Percentiles rank a stretch among this genome's conserved stretches.
Evolutionary conservation across 2,888 invertebrate genomes (phyloP).

Genomic region (Chalcis sispes): DNA sequence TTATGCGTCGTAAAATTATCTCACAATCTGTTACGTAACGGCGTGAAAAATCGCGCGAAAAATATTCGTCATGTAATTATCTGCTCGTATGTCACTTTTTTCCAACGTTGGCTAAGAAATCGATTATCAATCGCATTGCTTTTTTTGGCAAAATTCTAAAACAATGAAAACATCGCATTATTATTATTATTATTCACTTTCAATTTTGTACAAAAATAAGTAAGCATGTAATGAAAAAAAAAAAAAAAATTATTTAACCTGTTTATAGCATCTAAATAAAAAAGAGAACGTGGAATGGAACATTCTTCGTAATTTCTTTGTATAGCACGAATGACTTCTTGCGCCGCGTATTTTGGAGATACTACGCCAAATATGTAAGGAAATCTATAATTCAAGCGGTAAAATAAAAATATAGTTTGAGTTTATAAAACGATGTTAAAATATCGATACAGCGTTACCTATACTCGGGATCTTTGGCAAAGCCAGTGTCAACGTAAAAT

Average conservation of each 20-base stretch:
- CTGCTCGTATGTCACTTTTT: no score
- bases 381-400: conserved; percentile 58
- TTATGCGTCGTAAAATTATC: background rate
- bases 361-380: conserved; percentile 66
- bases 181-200: background rate
- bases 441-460: conserved; percentile 72
- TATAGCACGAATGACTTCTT: conserved; percentile 67
- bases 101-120: conserved; percentile 59
- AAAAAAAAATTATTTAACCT: conserved; percentile 60
- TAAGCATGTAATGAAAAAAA: background rate
- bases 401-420: background rate
- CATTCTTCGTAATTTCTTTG: conserved; percentile 68
- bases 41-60: background rate
- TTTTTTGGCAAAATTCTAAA: conserved; percentile 64
- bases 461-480: conserved; percentile 73
- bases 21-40: background rate
- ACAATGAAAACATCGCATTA: background rate
- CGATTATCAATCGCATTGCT: conserved; percentile 64
- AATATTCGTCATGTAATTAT: background rate
- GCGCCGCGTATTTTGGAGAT: conserved; percentile 65
- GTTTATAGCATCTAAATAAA: conserved; percentile 64
- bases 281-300: conserved; percentile 68
- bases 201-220: background rate
- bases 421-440: background rate
- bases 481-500: conserved; percentile 77